Evolutionary conservation across 2,113 vertebrate genomes (phyloP).

Genomic region (Sclerurus mexicanus): DNA sequence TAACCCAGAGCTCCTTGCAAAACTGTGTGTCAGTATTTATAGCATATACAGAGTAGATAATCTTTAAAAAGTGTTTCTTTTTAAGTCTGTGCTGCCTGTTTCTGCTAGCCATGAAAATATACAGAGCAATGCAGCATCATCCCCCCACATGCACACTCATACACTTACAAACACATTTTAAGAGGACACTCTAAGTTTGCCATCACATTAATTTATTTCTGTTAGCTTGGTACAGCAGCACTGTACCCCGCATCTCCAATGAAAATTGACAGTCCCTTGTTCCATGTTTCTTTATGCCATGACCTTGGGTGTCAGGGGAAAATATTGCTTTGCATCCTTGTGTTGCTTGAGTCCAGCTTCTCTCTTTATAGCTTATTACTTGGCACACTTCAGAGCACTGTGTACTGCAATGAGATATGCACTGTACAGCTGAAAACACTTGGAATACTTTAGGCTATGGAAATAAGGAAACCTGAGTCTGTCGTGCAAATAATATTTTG

Average conservation of each 20-base stretch:
- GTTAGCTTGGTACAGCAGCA: constrained; percentile 40
- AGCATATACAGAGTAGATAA: background rate
- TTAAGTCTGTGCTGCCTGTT: constrained; percentile 2
- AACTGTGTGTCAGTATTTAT: constrained; percentile 22
- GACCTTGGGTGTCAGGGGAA: constrained; percentile 76
- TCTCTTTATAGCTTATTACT: constrained; percentile 65
- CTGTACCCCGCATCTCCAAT: constrained; percentile 41
- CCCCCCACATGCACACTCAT: background rate
- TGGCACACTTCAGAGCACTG: constrained; percentile 43
- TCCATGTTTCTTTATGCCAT: constrained; percentile 32
- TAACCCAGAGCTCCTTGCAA: background rate
- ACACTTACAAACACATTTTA: constrained; percentile 22
- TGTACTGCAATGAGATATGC: constrained; percentile 33
- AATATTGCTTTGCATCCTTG: constrained; percentile 69
- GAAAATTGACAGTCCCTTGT: constrained; percentile 66
- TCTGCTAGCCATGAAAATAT: background rate
- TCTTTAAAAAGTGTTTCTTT: constrained; percentile 8
- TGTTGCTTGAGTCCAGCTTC: constrained; percentile 63
- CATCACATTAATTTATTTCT: constrained; percentile 65
- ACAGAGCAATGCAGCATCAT: background rate
- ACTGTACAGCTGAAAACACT: background rate
- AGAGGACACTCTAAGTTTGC: constrained; percentile 51
- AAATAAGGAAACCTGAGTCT: constrained; percentile 20
- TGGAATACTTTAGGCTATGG: background rate
- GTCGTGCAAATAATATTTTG: background rate